Evolutionary conservation across 2,113 vertebrate species (phyloP), one percentile per base, ranked within the genome.

Genomic region (Hystrix brachyura): DNA sequence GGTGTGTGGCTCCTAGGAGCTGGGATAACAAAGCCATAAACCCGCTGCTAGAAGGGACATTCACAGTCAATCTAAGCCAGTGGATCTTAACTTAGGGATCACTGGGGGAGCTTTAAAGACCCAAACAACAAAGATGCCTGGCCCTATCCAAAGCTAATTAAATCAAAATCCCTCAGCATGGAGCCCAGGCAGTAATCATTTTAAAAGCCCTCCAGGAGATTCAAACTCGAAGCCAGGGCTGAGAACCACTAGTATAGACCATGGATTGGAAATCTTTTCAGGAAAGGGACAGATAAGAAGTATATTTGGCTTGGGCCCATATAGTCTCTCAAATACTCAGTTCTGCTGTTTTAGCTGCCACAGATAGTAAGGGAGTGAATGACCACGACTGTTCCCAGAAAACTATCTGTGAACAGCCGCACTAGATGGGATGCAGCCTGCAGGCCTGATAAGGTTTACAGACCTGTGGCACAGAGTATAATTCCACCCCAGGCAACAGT

Each of bases 401-500:
- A 88, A 88, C 60, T 89, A 72, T 76, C 88, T 57, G 32, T 6
- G 80, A 94, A 92, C 27, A 88, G 62, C 43, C 55, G 15, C 59
- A 84, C 27, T 48, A 43, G 12, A 62, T 29, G 85, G 23, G n/a
- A 87, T 59, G 86, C 53, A 65, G 91, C 80, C 74, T 43, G 29
- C 27, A 57, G 79, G 57, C 69, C 46, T 51, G 67, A 88, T 32
- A 71, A 25, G 59, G 46, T 92, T 87, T 90, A 32, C 23, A 90
- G 78, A 67, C 60, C 91, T 67, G 11, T 59, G 46, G 76, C 43
- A 95, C 57, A 91, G 53, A 90, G 57, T 85, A 55, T 55, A 81
- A 93, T 91, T 90, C 15, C 59, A 95, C 48, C n/a, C 43, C 51
- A 53, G 34, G n/a, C 9, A 90, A 83, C 80, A 95, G 93, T 62